These are phyloP conservation scores for Drymonia ruficornis DNA, from an alignment of 2,888 invertebrate species.

Conservation along the genomic window DNA sequence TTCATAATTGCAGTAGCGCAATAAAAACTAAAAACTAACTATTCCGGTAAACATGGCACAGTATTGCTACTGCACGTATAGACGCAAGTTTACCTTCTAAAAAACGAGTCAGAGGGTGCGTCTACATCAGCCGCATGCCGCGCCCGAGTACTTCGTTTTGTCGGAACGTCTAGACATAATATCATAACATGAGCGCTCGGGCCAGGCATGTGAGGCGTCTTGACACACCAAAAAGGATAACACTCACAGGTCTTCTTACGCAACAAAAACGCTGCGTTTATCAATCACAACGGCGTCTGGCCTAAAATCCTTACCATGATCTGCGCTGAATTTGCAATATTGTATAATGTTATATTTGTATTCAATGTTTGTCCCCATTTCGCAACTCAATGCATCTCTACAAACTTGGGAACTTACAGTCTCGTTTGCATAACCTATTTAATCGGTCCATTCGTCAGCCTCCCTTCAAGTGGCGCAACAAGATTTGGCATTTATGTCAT, in stretches of 20 bases:
- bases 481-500: not conserved
- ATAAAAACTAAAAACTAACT: too few species aligned
- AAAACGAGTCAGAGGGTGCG: too few species aligned
- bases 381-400: conserved; percentile 25
- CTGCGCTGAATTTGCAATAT: not conserved
- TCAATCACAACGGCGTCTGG: not conserved
- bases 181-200: too few species aligned
- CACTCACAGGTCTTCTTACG: not conserved
- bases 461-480: not conserved
- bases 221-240: not conserved
- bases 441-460: conserved; percentile 34
- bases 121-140: too few species aligned
- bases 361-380: conserved; percentile 22
- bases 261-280: not conserved
- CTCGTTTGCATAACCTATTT: conserved; percentile 65
- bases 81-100: too few species aligned
- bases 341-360: conserved; percentile 21
- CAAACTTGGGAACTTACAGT: conserved; percentile 27
- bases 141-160: too few species aligned
- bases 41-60: too few species aligned
- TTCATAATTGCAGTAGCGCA: too few species aligned
- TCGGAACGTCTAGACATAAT: too few species aligned
- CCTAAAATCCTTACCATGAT: not conserved
- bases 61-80: too few species aligned
- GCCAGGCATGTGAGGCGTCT: too few species aligned